Conservation (phyloP, 1,140 invertebrate species). For the Babylonia areolata region DNA sequence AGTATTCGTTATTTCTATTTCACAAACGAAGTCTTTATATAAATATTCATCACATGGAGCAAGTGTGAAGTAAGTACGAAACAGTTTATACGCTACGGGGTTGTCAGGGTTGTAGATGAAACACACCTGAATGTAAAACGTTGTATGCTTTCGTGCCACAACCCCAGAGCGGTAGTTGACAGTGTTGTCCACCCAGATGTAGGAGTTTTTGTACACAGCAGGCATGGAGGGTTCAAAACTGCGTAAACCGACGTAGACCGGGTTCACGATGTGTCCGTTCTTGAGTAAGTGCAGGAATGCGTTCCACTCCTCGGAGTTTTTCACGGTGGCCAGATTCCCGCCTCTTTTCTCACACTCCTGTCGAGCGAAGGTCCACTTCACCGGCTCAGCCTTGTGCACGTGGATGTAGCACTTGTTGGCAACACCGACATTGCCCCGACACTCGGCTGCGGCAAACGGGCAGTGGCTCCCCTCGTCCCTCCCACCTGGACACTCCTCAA, state of each 20-base stretch:
- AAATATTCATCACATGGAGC: not conserved
- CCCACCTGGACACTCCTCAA: slow-evolving; percentile 1
- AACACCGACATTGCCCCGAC: not conserved
- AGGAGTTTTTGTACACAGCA: not conserved
- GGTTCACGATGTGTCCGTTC: not conserved
- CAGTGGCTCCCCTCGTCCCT: slow-evolving; percentile 17
- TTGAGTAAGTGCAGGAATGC: not conserved
- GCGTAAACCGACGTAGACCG: not conserved
- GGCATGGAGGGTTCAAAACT: not conserved
- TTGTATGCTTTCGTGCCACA: too few relatives aligned
- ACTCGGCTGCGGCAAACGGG: not conserved
- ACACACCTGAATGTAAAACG: not conserved
- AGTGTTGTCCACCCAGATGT: slow-evolving; percentile 18
- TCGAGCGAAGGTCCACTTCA: not conserved
- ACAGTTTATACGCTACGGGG: not conserved
- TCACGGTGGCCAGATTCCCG: not conserved
- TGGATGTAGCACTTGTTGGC: not conserved
- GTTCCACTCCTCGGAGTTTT: not conserved
- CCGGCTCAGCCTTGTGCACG: not conserved
- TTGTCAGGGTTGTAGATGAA: not conserved
- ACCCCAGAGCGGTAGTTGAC: not conserved
- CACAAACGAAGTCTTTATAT: slow-evolving; percentile 6
- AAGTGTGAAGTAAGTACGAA: not conserved
- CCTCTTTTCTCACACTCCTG: slow-evolving; percentile 1
- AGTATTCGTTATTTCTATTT: not conserved